Evolutionary conservation across 2,113 vertebrate species (phyloP).

Genomic region (Tachysurus fulvidraco): DNA sequence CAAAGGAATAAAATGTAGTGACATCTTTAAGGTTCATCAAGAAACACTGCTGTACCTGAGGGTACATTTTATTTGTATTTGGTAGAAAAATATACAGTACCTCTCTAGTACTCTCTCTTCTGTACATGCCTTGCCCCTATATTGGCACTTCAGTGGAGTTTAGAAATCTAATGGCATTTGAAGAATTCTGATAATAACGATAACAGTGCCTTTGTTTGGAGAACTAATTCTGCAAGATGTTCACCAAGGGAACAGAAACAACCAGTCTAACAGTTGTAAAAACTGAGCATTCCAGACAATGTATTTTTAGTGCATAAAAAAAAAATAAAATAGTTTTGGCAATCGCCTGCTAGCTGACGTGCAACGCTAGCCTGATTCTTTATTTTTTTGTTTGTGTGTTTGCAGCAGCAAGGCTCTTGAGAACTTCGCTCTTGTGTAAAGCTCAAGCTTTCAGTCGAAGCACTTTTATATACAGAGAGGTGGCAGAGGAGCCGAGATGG

Average conservation of each 20-base stretch:
- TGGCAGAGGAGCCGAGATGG: slow-evolving; percentile 44
- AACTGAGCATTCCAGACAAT: slow-evolving; percentile 30
- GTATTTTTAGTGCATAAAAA: slow-evolving; percentile 54
- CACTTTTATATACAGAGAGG: slow-evolving; percentile 50
- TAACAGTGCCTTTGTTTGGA: slow-evolving; percentile 35
- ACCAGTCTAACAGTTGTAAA: slow-evolving; percentile 44
- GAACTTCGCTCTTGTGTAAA: slow-evolving; percentile 55
- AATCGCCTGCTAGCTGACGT: slow-evolving; percentile 48
- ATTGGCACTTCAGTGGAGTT: neutral
- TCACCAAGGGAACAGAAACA: slow-evolving; percentile 40
- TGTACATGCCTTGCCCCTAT: neutral
- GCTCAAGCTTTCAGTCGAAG: slow-evolving; percentile 52
- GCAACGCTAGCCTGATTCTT: slow-evolving; percentile 46
- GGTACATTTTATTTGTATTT: neutral
- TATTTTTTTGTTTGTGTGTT: slow-evolving; percentile 31
- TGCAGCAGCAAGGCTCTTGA: slow-evolving; percentile 47
- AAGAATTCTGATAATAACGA: slow-evolving; percentile 29
- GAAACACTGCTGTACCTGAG: neutral
- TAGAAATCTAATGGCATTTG: neutral
- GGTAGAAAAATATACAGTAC: neutral
- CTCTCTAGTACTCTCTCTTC: neutral
- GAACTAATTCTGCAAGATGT: slow-evolving; percentile 48
- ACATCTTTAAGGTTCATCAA: neutral
- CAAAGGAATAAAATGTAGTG: neutral
- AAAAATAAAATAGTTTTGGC: slow-evolving; percentile 25